A percentile compares a stretch with the other conserved stretches of the same genome.
Evolutionary conservation across 2,797 vertebrate species (phyloP).

Genomic region (Allobates femoralis): DNA sequence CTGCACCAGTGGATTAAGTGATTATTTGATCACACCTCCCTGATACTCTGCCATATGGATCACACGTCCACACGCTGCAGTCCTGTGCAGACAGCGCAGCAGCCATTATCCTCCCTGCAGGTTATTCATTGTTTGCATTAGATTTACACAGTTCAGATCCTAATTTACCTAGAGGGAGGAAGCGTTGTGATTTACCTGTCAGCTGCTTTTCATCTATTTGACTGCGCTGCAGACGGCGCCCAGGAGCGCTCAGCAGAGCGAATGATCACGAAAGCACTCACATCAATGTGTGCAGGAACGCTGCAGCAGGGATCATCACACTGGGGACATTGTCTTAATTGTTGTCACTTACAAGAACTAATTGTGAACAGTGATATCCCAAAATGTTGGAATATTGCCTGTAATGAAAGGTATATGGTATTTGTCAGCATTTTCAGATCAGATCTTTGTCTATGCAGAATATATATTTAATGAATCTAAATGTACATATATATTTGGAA

Average conservation of each 20-base stretch:
- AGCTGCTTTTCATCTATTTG: constrained; percentile 46
- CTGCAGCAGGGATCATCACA: too few species aligned
- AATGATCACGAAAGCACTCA: neutral
- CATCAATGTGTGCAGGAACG: neutral
- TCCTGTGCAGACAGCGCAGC: neutral
- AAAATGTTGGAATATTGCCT: too few species aligned
- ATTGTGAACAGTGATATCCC: too few species aligned
- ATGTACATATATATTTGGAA: too few species aligned
- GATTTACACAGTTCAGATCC: constrained; percentile 14
- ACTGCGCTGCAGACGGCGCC: neutral
- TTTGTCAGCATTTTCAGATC: too few species aligned
- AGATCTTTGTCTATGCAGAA: too few species aligned
- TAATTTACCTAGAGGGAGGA: constrained; percentile 58
- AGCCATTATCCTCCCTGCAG: neutral
- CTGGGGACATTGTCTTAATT: too few species aligned
- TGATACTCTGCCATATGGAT: neutral
- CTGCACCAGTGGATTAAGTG: neutral
- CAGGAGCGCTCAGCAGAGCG: too few species aligned
- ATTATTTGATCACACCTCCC: neutral
- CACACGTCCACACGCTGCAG: neutral
- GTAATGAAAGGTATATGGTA: too few species aligned
- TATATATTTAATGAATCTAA: too few species aligned
- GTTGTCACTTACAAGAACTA: too few species aligned
- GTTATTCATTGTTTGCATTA: constrained; percentile 31
- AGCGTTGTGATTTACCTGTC: constrained; percentile 41